These are phyloP conservation scores for Sitta europaea DNA, from an alignment of 2,113 vertebrate genomes.

Conservation along the genomic window DNA sequence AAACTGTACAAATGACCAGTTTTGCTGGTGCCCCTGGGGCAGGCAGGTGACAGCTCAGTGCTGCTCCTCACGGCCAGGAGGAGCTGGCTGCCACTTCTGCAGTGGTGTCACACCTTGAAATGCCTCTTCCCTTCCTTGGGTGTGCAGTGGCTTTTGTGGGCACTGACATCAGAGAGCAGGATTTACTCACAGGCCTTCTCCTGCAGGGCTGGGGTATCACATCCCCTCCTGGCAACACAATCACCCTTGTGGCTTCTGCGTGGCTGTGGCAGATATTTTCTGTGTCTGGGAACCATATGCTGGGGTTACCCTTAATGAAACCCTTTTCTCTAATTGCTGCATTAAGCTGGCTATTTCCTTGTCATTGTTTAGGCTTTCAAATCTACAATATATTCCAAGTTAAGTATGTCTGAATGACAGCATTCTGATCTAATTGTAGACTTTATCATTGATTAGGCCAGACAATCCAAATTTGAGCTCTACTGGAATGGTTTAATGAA, in stretches of 20 bases:
- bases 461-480: conserved; percentile 27
- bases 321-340: conserved; percentile 41
- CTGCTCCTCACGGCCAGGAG: not conserved
- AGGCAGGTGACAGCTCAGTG: not conserved
- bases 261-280: conserved; percentile 13
- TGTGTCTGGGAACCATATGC: conserved; percentile 54
- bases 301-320: conserved; percentile 38
- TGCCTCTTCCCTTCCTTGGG: not conserved
- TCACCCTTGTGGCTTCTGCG: not conserved
- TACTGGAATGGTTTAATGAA: not conserved
- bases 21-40: not conserved
- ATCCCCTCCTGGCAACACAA: not conserved
- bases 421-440: conserved; percentile 47
- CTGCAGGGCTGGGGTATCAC: not conserved
- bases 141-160: not conserved
- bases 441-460: conserved; percentile 48
- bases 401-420: conserved; percentile 52
- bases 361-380: conserved; percentile 53
- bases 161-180: not conserved
- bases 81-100: not conserved
- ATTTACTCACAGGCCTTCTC: not conserved
- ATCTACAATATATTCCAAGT: conserved; percentile 58
- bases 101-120: not conserved
- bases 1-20: not conserved
- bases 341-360: conserved; percentile 40